Conservation (phyloP, 2,113 vertebrate genomes). For the Suncus etruscus region DNA sequence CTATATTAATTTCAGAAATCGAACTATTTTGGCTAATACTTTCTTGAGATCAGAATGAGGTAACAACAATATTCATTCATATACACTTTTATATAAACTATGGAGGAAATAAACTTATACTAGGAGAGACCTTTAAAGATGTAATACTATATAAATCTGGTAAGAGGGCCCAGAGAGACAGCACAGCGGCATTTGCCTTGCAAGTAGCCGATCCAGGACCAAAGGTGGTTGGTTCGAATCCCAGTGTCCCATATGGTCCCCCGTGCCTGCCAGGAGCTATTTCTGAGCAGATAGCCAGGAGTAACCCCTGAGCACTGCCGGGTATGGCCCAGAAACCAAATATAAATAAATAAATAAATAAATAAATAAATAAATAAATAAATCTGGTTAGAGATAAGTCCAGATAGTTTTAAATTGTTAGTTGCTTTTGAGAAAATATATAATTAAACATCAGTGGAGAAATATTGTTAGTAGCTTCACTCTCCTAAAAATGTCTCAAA, state of each 20-base stretch:
- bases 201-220: too few species aligned
- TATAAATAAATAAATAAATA: too few species aligned
- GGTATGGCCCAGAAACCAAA: too few species aligned
- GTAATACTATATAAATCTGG: not conserved
- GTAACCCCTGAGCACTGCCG: too few species aligned
- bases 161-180: too few species aligned
- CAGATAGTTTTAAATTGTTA: not conserved
- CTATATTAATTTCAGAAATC: not conserved
- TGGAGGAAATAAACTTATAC: accelerated
- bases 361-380: too few species aligned
- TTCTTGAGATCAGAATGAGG: not conserved
- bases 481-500: not conserved
- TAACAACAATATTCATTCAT: not conserved
- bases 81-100: too few species aligned
- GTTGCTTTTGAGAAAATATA: not conserved
- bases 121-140: not conserved
- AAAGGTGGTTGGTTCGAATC: too few species aligned
- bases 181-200: too few species aligned
- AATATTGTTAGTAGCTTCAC: not conserved
- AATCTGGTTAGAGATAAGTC: not conserved
- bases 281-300: too few species aligned
- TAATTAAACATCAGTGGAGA: not conserved
- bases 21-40: not conserved
- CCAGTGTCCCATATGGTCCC: too few species aligned
- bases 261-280: too few species aligned